These are phyloP conservation scores for Drosophila quinaria DNA, from an alignment of 2,888 invertebrate species.

Conservation along the genomic window DNA sequence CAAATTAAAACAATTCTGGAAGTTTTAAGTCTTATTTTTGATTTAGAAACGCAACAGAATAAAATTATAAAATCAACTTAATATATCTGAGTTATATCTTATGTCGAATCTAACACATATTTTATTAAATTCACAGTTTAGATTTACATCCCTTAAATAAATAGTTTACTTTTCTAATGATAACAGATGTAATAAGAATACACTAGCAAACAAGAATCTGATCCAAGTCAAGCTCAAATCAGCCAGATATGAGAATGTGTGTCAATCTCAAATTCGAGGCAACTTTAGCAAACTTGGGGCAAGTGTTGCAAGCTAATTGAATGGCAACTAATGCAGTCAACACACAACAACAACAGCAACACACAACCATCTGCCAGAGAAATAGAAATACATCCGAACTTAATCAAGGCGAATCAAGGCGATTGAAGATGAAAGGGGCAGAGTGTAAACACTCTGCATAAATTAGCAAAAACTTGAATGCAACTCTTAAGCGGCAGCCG, in stretches of 20 bases:
- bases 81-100: too few relatives aligned
- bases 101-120: too few relatives aligned
- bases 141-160: too few relatives aligned
- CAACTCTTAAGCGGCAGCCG: constrained; percentile 48
- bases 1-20: too few relatives aligned
- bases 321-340: constrained; percentile 40
- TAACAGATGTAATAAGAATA: too few relatives aligned
- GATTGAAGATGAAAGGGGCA: neutral
- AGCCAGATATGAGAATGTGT: neutral
- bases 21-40: too few relatives aligned
- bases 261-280: constrained; percentile 18
- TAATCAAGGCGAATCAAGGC: constrained; percentile 24
- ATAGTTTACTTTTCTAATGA: too few relatives aligned
- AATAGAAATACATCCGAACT: constrained; percentile 7
- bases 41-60: too few relatives aligned
- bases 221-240: neutral
- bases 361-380: neutral
- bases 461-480: constrained; percentile 69
- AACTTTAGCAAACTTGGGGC: constrained; percentile 15
- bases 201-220: neutral
- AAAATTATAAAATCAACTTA: too few relatives aligned
- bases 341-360: neutral
- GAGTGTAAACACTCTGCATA: constrained; percentile 61
- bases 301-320: constrained; percentile 61
- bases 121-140: too few relatives aligned